A percentile compares a stretch with the other conserved stretches of the same genome.
Conservation (phyloP, 1,140 invertebrate genomes). For the Eupristina koningsbergeri region DNA sequence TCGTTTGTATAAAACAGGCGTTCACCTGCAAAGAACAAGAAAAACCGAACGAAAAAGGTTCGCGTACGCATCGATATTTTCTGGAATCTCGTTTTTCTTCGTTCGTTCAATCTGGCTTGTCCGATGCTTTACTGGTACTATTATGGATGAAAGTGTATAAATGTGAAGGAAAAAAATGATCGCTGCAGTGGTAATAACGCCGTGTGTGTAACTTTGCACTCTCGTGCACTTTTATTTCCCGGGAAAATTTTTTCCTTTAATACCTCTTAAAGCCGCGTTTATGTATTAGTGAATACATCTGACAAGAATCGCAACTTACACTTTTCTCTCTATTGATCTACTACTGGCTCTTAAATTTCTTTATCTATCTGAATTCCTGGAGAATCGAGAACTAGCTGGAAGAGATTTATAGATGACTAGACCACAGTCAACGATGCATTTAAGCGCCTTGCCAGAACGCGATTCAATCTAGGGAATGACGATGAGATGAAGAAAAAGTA, state of each 20-base stretch:
- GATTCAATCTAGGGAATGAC: background rate
- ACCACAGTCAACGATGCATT: conserved; percentile 13
- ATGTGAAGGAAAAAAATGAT: background rate
- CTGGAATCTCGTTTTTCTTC: background rate
- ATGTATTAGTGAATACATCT: background rate
- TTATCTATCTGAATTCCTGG: background rate
- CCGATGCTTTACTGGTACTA: background rate
- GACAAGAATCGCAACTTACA: background rate
- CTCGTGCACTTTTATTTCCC: background rate
- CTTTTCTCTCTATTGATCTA: background rate
- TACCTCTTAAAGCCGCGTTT: background rate
- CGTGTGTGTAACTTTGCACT: background rate
- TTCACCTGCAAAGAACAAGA: background rate
- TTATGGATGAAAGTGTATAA: background rate
- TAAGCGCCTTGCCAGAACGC: background rate
- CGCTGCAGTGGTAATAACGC: conserved; percentile 7
- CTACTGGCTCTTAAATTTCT: background rate
- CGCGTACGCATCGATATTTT: background rate
- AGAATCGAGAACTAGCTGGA: background rate
- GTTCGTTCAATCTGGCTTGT: background rate
- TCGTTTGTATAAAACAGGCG: conserved; percentile 6
- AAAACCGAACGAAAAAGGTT: background rate
- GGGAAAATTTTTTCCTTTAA: background rate
- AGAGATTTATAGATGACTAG: conserved; percentile 8
- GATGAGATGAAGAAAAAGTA: background rate